Evolutionary conservation across 2,888 invertebrate species (phyloP).

Genomic region (Mythimna impura): DNA sequence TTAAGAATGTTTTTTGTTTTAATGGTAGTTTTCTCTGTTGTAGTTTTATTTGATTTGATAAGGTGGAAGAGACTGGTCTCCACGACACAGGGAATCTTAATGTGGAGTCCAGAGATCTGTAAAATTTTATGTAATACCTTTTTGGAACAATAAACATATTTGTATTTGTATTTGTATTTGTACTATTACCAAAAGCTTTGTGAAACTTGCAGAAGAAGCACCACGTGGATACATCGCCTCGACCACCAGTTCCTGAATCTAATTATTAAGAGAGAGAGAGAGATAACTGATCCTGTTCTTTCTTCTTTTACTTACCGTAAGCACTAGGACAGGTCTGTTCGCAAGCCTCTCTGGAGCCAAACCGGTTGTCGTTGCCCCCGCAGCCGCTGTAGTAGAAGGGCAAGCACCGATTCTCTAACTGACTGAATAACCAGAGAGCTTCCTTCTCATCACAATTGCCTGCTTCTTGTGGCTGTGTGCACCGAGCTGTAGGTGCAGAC

Average conservation of each 20-base stretch:
- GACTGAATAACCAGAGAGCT: constrained; percentile 96
- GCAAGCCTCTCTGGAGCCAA: constrained; percentile 93
- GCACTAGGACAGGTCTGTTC: constrained; percentile 94
- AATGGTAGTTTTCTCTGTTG: no score
- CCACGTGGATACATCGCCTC: neutral
- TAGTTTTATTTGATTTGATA: no score
- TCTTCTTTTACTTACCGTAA: constrained; percentile 93
- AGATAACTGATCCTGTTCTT: neutral
- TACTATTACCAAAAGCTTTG: neutral
- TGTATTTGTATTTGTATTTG: no score
- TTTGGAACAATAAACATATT: no score
- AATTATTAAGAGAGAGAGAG: no score
- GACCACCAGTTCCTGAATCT: neutral
- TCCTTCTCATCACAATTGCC: constrained; percentile 95
- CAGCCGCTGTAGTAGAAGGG: constrained; percentile 98
- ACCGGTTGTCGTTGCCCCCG: constrained; percentile 97
- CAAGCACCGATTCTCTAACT: constrained; percentile 93
- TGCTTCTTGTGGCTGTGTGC: constrained; percentile 93
- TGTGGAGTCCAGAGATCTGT: no score
- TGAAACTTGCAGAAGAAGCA: neutral
- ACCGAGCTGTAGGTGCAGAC: constrained; percentile 91
- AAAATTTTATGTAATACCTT: no score
- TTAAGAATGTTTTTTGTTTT: no score
- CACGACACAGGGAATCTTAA: no score
- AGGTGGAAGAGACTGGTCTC: no score